Evolutionary conservation across 2,797 vertebrate species (phyloP), one percentile per base, ranked within the genome.

Genomic region (Manis pentadactyla): DNA sequence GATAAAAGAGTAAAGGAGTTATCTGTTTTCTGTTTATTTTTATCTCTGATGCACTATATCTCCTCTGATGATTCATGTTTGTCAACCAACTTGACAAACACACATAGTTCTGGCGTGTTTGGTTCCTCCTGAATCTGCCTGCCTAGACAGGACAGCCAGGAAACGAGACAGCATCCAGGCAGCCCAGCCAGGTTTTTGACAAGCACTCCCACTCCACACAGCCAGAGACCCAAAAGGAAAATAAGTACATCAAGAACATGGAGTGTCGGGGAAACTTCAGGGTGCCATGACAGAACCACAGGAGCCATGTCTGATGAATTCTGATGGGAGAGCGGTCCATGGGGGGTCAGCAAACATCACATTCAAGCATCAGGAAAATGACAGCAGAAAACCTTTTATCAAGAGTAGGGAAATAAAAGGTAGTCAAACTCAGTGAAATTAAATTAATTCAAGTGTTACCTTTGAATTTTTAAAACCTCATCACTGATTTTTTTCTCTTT

Each of bases 391-490:
- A 71, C 57, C 51, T 59, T 95, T 64, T 61, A 87, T 63, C 55
- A 59, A 94, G 39, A 95, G 49, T 39, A 92, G 2, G 7, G 51
- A 7, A n/a, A 46, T 9, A 9, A 97, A 95, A 82, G 82, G 63
- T 95, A 95, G 95, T 85, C 78, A 69, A 86, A 97, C 93, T 82
- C 14, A 46, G 29, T 49, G 51, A 93, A 82, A 73, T 81, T 42
- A 96, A 95, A 57, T 74, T 71, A 0, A 0, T 0, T 0, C 90
- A 88, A 74, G 34, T 59, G 87, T 96, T 95, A 88, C 49, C 25
- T 66, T 66, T 89, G 21, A 64, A 61, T 87, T 93, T 95, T 78
- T 93, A 96, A 97, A 98, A 97, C 23, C 34, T 94, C 68, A 78
- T 66, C 61, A 86, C 73, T 88, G 89, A 63, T 14, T 55, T 63